phyloP scores from a whole-genome alignment of 2,888 invertebrate genomes.

The Ligdia adustata region DNA sequence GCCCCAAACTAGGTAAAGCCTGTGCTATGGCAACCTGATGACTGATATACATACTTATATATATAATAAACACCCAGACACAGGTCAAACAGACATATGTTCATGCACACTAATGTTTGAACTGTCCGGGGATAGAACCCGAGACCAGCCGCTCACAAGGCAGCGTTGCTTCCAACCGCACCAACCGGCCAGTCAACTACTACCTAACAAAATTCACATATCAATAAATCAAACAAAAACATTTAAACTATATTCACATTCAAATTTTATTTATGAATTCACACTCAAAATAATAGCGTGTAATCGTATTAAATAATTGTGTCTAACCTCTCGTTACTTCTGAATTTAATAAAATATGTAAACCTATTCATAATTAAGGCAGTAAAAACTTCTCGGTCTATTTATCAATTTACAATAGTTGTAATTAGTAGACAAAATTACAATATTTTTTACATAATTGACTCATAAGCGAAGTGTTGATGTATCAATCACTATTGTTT shows the following conservation, averaged over 20 bases:
- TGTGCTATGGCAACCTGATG: too few species aligned
- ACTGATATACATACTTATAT: too few species aligned
- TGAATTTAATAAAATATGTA: slow-evolving; percentile 58
- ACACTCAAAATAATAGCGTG: slow-evolving; percentile 25
- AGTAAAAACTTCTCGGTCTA: slow-evolving; percentile 55
- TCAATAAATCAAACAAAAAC: slow-evolving; percentile 13
- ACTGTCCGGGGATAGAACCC: too few species aligned
- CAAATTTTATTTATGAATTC: slow-evolving; percentile 32
- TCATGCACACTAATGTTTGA: too few species aligned
- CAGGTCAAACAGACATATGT: too few species aligned
- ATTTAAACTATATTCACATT: slow-evolving; percentile 24
- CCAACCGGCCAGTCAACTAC: too few species aligned
- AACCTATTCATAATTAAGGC: slow-evolving; percentile 61
- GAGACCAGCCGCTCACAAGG: too few species aligned
- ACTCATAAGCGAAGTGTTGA: slow-evolving; percentile 4
- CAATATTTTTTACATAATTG: slow-evolving; percentile 17
- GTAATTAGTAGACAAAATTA: slow-evolving; percentile 35
- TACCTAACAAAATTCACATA: too few species aligned
- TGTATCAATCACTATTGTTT: slow-evolving; percentile 10
- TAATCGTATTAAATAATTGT: slow-evolving; percentile 25
- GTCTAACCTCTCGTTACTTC: slow-evolving; percentile 42
- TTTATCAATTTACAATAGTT: slow-evolving; percentile 51
- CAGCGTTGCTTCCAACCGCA: too few species aligned
- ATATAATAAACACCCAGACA: too few species aligned
- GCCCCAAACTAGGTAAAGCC: too few species aligned